Percentiles rank a stretch among this genome's conserved stretches.
Evolutionary conservation across 2,113 vertebrate genomes (phyloP).

Genomic region (Ciconia boyciana): DNA sequence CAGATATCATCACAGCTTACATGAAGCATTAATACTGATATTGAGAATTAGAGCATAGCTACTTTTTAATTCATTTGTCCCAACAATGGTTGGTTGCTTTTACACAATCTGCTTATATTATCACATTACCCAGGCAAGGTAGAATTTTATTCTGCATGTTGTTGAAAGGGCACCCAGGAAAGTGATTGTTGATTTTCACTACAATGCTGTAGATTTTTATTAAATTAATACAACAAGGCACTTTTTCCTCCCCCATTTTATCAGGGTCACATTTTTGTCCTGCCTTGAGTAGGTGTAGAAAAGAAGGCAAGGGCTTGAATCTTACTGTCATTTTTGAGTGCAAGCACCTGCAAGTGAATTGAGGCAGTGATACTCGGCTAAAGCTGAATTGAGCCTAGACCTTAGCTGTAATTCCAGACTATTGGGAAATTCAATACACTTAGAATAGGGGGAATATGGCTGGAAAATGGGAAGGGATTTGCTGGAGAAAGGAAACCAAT

Average conservation of each 20-base stretch:
- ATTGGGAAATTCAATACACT: not conserved
- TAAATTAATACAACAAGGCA: not conserved
- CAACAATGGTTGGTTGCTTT: not conserved
- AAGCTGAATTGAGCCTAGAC: not conserved
- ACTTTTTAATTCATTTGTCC: not conserved
- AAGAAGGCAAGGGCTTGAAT: not conserved
- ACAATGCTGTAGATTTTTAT: not conserved
- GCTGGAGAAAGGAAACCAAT: not conserved
- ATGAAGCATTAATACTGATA: not conserved
- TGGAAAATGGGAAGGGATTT: not conserved
- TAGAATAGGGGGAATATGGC: not conserved
- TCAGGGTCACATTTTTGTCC: not conserved
- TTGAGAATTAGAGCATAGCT: not conserved
- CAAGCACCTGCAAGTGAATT: not conserved
- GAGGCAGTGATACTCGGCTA: not conserved
- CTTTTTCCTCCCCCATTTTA: not conserved
- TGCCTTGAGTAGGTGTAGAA: not conserved
- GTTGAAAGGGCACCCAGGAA: not conserved
- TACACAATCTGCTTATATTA: not conserved
- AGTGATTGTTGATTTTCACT: constrained; percentile 6
- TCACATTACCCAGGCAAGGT: not conserved
- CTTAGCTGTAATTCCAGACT: not conserved
- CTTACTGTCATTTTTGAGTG: not conserved
- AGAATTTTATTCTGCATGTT: not conserved
- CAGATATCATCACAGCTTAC: not conserved